Conservation (phyloP, 2,888 invertebrate genomes). For the Troglohyphantes excavatus region DNA sequence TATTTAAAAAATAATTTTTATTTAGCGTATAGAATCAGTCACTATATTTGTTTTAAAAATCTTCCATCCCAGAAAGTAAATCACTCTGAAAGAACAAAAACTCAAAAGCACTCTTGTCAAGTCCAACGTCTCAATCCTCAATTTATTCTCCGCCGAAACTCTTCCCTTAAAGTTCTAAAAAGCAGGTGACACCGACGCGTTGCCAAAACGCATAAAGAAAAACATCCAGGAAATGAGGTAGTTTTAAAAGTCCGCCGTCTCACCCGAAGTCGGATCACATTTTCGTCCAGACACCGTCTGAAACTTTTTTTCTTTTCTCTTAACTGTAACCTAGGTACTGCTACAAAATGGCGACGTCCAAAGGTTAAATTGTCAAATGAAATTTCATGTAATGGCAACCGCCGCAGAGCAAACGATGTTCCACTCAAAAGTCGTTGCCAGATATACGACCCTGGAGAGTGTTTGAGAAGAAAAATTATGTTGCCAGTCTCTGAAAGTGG, state of each 20-base stretch:
- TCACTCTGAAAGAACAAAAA: background rate
- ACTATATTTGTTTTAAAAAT: background rate
- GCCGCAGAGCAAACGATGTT: conserved; percentile 45
- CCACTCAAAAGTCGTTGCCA: conserved; percentile 8
- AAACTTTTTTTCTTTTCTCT: background rate
- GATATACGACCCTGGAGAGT: conserved; percentile 44
- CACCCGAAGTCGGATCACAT: conserved; percentile 16
- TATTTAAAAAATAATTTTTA: no score
- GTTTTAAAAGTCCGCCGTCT: background rate
- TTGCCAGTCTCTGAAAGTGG: conserved; percentile 15
- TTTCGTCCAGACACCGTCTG: conserved; percentile 17
- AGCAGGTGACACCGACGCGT: conserved; percentile 21
- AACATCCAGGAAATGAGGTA: conserved; percentile 21
- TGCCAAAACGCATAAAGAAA: conserved; percentile 16
- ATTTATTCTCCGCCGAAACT: background rate
- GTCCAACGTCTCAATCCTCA: background rate
- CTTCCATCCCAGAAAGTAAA: background rate
- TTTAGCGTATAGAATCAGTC: no score
- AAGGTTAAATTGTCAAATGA: conserved; percentile 64
- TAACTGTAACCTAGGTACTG: conserved; percentile 12
- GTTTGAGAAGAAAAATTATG: conserved; percentile 56
- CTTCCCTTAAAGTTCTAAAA: conserved; percentile 1
- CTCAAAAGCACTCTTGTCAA: background rate
- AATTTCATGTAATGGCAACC: conserved; percentile 59
- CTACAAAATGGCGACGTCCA: background rate